A percentile compares a stretch with the other conserved stretches of the same genome.
Evolutionary conservation across 2,113 vertebrate genomes (phyloP).

Genomic region (Phyllostomus hastatus): DNA sequence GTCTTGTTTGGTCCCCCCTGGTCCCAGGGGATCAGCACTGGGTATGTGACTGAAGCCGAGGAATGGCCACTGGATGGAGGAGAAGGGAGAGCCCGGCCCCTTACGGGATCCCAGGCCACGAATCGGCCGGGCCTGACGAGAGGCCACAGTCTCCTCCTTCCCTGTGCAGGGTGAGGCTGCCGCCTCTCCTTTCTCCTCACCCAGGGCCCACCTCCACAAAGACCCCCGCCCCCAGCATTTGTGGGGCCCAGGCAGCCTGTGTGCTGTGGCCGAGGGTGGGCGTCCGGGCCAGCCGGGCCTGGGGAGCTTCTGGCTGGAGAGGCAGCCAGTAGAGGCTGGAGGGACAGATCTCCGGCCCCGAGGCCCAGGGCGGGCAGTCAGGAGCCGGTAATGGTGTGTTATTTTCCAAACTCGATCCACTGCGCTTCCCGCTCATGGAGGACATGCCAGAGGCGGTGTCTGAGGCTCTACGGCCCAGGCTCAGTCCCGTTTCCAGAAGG

Average conservation of each 20-base stretch:
- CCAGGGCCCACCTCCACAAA: neutral
- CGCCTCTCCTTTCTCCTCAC: neutral
- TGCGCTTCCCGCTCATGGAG: neutral
- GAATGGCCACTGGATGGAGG: neutral
- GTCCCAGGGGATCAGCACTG: neutral
- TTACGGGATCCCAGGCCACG: neutral
- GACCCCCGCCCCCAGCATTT: fast-evolving
- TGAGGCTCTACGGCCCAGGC: neutral
- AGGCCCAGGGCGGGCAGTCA: neutral
- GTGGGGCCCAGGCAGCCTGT: neutral
- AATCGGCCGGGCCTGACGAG: neutral
- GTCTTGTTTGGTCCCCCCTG: fast-evolving
- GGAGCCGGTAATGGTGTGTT: neutral
- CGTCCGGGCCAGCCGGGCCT: neutral
- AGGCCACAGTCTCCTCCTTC: neutral
- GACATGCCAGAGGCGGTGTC: neutral
- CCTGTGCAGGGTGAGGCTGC: fast-evolving
- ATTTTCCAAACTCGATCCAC: neutral
- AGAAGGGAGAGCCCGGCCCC: neutral
- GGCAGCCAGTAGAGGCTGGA: neutral
- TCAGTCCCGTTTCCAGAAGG: neutral
- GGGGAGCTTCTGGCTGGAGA: neutral
- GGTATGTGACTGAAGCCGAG: neutral
- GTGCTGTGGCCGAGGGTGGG: neutral
- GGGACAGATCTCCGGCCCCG: fast-evolving